A percentile compares a stretch with the other conserved stretches of the same genome.
Evolutionary conservation across 2,797 vertebrate species (phyloP).

Genomic region (Margarornis squamiger): DNA sequence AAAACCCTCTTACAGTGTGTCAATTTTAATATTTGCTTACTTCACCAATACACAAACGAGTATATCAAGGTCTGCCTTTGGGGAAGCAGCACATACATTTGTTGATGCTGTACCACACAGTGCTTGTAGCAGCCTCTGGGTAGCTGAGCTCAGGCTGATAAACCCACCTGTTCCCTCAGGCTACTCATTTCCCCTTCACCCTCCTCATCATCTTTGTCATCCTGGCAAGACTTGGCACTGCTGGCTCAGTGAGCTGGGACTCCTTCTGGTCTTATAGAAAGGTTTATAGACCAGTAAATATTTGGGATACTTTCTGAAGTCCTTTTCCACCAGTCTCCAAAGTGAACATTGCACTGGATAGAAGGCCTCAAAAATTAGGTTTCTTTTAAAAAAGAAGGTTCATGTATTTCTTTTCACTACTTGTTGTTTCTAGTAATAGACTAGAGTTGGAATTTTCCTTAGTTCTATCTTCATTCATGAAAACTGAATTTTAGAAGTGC

Average conservation of each 20-base stretch:
- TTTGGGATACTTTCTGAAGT: neutral
- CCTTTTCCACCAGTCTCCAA: neutral
- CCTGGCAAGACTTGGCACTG: neutral
- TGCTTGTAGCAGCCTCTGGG: neutral
- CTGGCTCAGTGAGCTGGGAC: neutral
- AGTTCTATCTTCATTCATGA: neutral
- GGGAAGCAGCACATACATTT: neutral
- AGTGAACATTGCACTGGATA: neutral
- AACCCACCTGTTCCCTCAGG: neutral
- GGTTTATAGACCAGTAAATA: neutral
- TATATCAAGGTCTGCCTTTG: slow-evolving; percentile 1
- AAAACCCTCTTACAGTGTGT: slow-evolving; percentile 30
- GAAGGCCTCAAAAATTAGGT: neutral
- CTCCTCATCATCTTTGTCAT: neutral
- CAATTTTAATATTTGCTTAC: slow-evolving; percentile 58
- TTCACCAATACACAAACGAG: neutral
- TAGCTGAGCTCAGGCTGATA: neutral
- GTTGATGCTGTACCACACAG: neutral
- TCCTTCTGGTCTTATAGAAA: neutral
- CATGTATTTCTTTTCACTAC: neutral
- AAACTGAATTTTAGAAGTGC: neutral
- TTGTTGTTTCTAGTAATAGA: neutral
- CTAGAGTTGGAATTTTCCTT: neutral
- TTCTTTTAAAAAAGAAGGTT: neutral
- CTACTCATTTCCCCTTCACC: neutral